A percentile compares a stretch with the other conserved stretches of the same genome.
phyloP scores from a whole-genome alignment of 2,113 vertebrate species.

The Delphinus delphis region DNA sequence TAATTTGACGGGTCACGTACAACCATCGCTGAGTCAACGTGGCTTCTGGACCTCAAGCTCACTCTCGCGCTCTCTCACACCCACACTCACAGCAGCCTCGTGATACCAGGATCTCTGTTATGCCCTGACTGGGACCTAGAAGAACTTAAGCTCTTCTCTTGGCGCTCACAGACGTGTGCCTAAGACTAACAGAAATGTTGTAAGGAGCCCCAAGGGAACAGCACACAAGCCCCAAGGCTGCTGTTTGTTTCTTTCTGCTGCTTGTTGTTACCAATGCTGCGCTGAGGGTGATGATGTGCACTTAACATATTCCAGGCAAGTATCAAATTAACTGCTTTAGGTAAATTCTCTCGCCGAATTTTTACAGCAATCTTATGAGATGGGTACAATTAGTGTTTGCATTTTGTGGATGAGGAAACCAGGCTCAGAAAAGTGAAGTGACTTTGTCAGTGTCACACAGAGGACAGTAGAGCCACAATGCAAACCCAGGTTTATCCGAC shows the following conservation, averaged over 20 bases:
- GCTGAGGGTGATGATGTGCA: neutral
- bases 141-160: neutral
- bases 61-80: neutral
- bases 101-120: neutral
- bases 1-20: neutral
- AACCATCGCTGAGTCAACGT: neutral
- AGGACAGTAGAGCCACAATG: neutral
- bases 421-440: neutral
- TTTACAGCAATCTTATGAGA: conserved; percentile 29
- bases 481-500: neutral
- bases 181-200: neutral
- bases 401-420: neutral
- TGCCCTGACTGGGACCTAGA: neutral
- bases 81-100: neutral
- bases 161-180: neutral
- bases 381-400: neutral
- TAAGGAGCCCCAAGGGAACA: neutral
- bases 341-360: neutral
- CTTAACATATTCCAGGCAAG: neutral
- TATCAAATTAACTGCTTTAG: conserved; percentile 7
- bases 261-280: neutral
- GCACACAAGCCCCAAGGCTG: neutral
- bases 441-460: neutral
- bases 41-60: neutral
- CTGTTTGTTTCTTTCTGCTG: neutral